Evolutionary conservation across 2,797 vertebrate species (phyloP).

Genomic region (Florisuga fusca): DNA sequence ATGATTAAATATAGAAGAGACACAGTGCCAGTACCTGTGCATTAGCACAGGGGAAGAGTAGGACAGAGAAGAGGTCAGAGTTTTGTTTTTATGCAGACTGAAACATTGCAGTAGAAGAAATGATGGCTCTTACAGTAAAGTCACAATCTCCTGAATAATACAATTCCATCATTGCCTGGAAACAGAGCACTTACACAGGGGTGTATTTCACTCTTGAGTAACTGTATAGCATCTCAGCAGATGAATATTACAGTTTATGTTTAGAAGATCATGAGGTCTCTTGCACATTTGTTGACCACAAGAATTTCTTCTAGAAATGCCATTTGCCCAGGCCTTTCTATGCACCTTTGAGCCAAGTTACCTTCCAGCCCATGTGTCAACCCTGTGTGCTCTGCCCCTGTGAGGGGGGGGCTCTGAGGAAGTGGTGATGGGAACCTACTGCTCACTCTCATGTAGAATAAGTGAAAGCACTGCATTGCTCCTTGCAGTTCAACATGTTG

Average conservation of each 20-base stretch:
- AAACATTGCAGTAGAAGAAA: background rate
- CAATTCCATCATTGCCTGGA: conserved; percentile 42
- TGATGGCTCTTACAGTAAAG: conserved; percentile 20
- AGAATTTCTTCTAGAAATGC: background rate
- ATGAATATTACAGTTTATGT: background rate
- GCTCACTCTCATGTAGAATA: background rate
- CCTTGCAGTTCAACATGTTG: background rate
- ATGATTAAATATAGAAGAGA: background rate
- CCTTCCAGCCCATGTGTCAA: background rate
- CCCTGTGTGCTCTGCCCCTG: background rate
- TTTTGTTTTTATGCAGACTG: conserved; percentile 14
- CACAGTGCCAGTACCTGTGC: background rate
- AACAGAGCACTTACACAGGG: background rate
- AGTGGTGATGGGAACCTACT: background rate
- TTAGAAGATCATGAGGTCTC: background rate
- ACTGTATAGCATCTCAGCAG: background rate
- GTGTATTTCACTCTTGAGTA: background rate
- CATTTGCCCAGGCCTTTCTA: background rate
- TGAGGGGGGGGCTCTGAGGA: background rate
- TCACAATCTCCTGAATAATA: background rate
- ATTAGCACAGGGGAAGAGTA: background rate
- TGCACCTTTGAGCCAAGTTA: background rate
- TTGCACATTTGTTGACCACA: background rate
- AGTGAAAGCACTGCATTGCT: background rate
- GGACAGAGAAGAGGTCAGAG: background rate